Percentiles rank a stretch among this genome's conserved stretches.
These are phyloP conservation scores for Rutilus rutilus DNA, from an alignment of 2,113 vertebrate species.

Conservation along the genomic window DNA sequence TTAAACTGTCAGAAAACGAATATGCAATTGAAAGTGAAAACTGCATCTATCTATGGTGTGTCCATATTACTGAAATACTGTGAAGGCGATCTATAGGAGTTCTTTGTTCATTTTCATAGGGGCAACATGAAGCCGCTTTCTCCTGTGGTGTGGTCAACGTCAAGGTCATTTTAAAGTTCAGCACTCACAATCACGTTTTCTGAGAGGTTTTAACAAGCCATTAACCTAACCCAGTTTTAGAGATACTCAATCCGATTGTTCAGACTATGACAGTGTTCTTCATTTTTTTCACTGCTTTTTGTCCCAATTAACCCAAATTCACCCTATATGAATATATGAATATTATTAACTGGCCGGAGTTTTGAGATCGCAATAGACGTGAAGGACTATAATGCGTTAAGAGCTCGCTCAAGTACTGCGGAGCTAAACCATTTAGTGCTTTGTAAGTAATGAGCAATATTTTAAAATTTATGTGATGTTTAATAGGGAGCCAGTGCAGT, in stretches of 20 bases:
- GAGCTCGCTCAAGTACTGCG: too few species aligned
- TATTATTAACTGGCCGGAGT: too few species aligned
- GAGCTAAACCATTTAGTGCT: too few species aligned
- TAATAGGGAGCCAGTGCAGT: too few species aligned
- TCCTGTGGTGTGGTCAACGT: constrained; percentile 2
- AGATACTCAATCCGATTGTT: background rate
- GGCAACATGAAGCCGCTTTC: constrained; percentile 30
- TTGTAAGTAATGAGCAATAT: too few species aligned
- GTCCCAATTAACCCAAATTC: too few species aligned
- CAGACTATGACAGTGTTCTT: background rate
- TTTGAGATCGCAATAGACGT: too few species aligned
- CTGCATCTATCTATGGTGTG: background rate
- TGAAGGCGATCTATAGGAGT: constrained; percentile 10
- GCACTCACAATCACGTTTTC: constrained; percentile 28
- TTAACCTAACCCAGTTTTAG: background rate
- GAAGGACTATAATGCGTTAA: too few species aligned
- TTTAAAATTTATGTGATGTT: too few species aligned
- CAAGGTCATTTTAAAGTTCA: constrained; percentile 45
- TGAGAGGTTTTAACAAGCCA: constrained; percentile 1
- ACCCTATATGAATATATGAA: too few species aligned
- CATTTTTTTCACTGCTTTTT: too few species aligned
- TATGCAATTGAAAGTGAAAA: background rate
- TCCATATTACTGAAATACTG: background rate
- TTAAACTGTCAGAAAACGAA: constrained; percentile 46
- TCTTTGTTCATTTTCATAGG: constrained; percentile 36